Percentiles rank a stretch among this genome's conserved stretches.
These are phyloP conservation scores for Pholis gunnellus DNA, from an alignment of 2,113 vertebrate species.

Conservation along the genomic window DNA sequence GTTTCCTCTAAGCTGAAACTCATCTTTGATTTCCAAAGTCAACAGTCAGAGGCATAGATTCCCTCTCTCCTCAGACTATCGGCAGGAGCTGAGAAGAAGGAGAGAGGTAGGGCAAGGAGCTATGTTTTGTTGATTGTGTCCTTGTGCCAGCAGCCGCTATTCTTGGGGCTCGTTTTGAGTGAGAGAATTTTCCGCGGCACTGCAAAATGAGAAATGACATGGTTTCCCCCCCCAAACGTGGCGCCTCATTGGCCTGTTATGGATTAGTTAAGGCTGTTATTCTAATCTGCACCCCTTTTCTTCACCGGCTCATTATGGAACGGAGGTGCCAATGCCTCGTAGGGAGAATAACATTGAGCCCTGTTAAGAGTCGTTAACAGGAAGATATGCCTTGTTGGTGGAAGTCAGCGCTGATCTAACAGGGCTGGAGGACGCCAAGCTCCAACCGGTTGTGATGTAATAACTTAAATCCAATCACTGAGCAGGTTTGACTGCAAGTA, in stretches of 20 bases:
- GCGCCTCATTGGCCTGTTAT: slow-evolving; percentile 68
- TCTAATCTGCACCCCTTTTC: slow-evolving; percentile 77
- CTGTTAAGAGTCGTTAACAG: slow-evolving; percentile 35
- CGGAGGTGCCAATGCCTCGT: slow-evolving; percentile 73
- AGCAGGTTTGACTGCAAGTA: slow-evolving; percentile 47
- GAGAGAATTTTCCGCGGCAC: slow-evolving; percentile 59
- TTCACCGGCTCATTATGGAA: slow-evolving; percentile 72
- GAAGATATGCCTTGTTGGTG: slow-evolving; percentile 45
- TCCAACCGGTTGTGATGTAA: slow-evolving; percentile 55
- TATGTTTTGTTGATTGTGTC: slow-evolving; percentile 55
- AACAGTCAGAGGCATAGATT: slow-evolving; percentile 63
- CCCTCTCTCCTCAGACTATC: slow-evolving; percentile 45
- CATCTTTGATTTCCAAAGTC: slow-evolving; percentile 63
- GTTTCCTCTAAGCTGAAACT: slow-evolving; percentile 35
- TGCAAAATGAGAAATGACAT: slow-evolving; percentile 73
- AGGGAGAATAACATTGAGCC: slow-evolving; percentile 50
- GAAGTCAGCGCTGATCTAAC: slow-evolving; percentile 54
- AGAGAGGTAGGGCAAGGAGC: slow-evolving; percentile 20
- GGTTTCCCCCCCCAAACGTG: slow-evolving; percentile 62
- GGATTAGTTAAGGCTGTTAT: slow-evolving; percentile 80
- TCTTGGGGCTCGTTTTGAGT: slow-evolving; percentile 69
- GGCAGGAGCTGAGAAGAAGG: slow-evolving; percentile 24
- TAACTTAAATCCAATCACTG: slow-evolving; percentile 68
- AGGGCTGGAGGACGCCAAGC: slow-evolving; percentile 40
- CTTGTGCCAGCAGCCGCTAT: slow-evolving; percentile 60